These are phyloP conservation scores for Psilopsiagon aymara DNA, from an alignment of 2,113 vertebrate genomes.

Conservation along the genomic window DNA sequence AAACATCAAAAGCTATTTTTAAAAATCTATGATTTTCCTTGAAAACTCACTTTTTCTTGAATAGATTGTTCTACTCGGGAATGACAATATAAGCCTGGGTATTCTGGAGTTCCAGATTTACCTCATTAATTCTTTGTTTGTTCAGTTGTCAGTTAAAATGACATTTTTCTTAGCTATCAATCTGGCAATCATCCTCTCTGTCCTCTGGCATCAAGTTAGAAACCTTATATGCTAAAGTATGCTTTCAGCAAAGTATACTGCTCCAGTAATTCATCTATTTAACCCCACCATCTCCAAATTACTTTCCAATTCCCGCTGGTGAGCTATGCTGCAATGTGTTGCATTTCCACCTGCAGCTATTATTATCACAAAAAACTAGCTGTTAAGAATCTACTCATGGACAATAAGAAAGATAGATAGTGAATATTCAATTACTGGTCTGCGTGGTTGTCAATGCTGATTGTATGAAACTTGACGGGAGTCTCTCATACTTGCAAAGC, in stretches of 20 bases:
- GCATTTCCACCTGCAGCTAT: not conserved
- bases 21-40: conserved; percentile 3
- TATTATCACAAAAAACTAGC: not conserved
- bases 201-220: not conserved
- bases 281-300: not conserved
- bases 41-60: not conserved
- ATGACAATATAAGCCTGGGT: not conserved
- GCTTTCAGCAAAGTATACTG: not conserved
- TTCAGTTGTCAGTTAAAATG: conserved; percentile 15
- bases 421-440: not conserved
- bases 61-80: not conserved
- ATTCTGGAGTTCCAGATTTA: not conserved
- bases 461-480: not conserved
- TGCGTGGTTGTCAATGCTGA: rapidly evolving
- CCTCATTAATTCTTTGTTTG: conserved; percentile 34
- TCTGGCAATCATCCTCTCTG: not conserved
- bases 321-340: not conserved
- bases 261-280: not conserved
- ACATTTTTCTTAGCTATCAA: not conserved
- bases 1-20: conserved; percentile 24
- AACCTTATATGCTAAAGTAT: not conserved
- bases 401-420: not conserved
- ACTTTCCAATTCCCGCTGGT: not conserved
- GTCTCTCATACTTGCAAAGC: not conserved
- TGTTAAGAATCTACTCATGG: not conserved